Base-by-base conservation (phyloP, 2,113 vertebrate genomes). In the Solea solea region DNA sequence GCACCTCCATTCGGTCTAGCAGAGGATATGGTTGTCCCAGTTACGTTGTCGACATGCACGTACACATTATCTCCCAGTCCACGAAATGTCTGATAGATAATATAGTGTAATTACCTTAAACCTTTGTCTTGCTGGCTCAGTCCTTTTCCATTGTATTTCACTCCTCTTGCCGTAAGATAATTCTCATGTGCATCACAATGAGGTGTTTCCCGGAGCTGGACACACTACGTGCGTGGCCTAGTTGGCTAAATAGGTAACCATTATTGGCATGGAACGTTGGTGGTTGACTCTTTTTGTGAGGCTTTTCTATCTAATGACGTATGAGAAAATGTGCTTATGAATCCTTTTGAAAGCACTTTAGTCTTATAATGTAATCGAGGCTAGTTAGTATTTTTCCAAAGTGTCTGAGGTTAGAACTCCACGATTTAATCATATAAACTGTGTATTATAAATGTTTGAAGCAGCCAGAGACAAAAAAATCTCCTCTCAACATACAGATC, bases 101-200 rank as follows among this genome's bases (percentile, higher is more conserved):
- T 65, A 65, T 72, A 80, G 85, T 86, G 25, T 88, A 85, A 90
- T 90, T 91, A 89, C 85, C 82, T 75, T 86, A 90, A 89, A 85
- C 83, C 81, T 78, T 83, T 78, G 70, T 76, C 68, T 55, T 86
- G 86, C 86, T 16, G 40, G 41, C 86, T 86, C 85, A 86, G 85
- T 75, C 68, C 51, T 90, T 90, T 83, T 72, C 52, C 34, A 61
- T 81, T 86, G 79, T 72, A 70, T 86, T 81, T 59, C 57, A 51
- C 66, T 48, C 9, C 8, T 46, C 25, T 8, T 45, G 48, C 28
- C 28, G 6, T 77, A 68, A 64, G 49, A 46, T 86, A 84, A 88
- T 76, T 40, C 66, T 61, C 74, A 69, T 15, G 49, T 72, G 59
- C 69, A 72, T 71, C 74, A 72, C 72, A 63, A 40, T 5, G 44